phyloP scores from a whole-genome alignment of 1,140 invertebrate species.

The Liolophura sinensis region DNA sequence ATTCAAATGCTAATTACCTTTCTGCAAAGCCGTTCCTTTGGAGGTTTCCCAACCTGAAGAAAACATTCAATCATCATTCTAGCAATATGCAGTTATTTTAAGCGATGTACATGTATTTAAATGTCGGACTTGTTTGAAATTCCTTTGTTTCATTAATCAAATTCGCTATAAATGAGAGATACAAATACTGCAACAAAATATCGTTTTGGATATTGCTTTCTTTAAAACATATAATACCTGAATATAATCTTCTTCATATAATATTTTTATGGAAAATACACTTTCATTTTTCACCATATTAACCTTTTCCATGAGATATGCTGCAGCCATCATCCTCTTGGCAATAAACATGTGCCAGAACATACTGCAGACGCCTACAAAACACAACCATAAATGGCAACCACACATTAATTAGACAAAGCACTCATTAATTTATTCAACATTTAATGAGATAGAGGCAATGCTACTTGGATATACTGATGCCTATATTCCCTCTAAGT shows the following conservation, averaged over 20 bases:
- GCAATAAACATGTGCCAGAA: constrained; percentile 86
- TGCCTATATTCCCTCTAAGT: too few species aligned
- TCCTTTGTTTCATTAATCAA: too few species aligned
- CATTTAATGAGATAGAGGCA: too few species aligned
- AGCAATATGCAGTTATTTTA: neutral
- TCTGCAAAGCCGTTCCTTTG: constrained; percentile 75
- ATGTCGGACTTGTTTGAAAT: neutral
- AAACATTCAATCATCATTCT: constrained; percentile 1
- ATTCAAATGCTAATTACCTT: constrained; percentile 41
- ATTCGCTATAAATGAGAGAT: too few species aligned
- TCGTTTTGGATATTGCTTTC: too few species aligned
- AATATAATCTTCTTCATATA: too few species aligned
- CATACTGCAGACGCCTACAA: constrained; percentile 73
- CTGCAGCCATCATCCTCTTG: constrained; percentile 72
- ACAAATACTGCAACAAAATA: too few species aligned
- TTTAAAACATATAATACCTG: too few species aligned
- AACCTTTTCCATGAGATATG: constrained; percentile 81
- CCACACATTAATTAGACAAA: too few species aligned
- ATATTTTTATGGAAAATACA: too few species aligned
- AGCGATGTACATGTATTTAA: neutral
- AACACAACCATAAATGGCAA: neutral
- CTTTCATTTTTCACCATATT: neutral
- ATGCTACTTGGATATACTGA: too few species aligned
- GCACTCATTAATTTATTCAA: too few species aligned
- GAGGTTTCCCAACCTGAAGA: constrained; percentile 73